Conservation (phyloP, 2,113 vertebrate species). For the Riparia riparia region DNA sequence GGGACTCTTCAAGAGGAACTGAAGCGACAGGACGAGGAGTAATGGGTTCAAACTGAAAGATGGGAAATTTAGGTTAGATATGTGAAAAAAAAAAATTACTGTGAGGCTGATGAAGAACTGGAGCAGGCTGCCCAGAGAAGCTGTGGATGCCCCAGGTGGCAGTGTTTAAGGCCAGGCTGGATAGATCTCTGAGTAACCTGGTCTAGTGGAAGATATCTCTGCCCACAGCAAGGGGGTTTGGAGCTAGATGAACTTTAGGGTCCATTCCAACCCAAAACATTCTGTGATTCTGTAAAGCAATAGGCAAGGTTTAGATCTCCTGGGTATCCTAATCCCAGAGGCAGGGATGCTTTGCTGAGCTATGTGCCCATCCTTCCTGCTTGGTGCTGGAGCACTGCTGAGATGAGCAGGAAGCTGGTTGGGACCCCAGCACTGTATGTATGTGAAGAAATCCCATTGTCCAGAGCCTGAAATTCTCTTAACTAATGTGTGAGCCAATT, state of each 20-base stretch:
- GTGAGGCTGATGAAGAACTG: background rate
- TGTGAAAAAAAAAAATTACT: no score
- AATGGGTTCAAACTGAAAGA: background rate
- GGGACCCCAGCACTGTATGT: background rate
- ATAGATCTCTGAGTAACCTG: background rate
- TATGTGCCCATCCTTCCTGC: background rate
- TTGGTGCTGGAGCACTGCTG: fast-evolving
- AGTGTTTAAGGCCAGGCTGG: background rate
- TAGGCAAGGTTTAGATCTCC: background rate
- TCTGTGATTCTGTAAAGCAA: background rate
- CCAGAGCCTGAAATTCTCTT: background rate
- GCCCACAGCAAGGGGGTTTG: background rate
- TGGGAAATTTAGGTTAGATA: background rate
- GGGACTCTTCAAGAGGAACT: background rate
- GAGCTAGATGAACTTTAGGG: background rate
- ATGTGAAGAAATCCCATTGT: background rate
- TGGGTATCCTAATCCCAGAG: background rate
- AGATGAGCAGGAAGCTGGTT: background rate
- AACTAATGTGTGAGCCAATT: fast-evolving
- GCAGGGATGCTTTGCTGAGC: background rate
- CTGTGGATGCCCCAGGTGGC: background rate
- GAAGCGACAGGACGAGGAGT: background rate
- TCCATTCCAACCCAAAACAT: background rate
- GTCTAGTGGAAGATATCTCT: background rate
- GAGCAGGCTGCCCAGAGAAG: background rate